Conservation (phyloP, 2,797 vertebrate genomes). For the Chloroceryle inda region DNA sequence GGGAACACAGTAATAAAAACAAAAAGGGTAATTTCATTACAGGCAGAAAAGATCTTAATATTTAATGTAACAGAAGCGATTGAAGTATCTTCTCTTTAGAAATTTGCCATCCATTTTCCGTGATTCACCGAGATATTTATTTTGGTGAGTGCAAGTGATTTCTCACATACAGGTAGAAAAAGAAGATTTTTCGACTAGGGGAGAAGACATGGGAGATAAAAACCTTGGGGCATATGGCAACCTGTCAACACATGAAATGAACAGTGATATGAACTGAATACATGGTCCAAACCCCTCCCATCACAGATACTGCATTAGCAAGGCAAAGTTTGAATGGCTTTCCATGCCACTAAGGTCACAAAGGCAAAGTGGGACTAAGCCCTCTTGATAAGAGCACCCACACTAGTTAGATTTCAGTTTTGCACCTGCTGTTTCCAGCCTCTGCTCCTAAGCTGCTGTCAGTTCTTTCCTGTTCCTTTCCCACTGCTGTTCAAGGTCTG, state of each 20-base stretch:
- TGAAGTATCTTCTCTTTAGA: neutral
- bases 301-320: neutral
- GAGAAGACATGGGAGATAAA: neutral
- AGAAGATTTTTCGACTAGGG: neutral
- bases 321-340: neutral
- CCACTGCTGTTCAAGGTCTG: neutral
- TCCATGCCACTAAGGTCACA: neutral
- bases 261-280: neutral
- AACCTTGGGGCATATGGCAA: neutral
- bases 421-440: neutral
- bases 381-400: neutral
- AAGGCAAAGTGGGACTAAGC: neutral
- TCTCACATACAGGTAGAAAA: neutral
- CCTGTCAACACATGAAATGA: neutral
- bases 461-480: neutral
- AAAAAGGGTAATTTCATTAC: neutral
- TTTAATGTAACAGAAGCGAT: neutral
- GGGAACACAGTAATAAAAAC: neutral
- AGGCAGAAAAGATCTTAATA: neutral
- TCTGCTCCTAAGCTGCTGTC: neutral
- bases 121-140: neutral
- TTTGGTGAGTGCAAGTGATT: neutral
- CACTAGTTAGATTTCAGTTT: neutral
- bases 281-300: neutral
- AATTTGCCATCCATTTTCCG: neutral